phyloP scores from a whole-genome alignment of 2,113 vertebrate species.

The Indicator maculatus region DNA sequence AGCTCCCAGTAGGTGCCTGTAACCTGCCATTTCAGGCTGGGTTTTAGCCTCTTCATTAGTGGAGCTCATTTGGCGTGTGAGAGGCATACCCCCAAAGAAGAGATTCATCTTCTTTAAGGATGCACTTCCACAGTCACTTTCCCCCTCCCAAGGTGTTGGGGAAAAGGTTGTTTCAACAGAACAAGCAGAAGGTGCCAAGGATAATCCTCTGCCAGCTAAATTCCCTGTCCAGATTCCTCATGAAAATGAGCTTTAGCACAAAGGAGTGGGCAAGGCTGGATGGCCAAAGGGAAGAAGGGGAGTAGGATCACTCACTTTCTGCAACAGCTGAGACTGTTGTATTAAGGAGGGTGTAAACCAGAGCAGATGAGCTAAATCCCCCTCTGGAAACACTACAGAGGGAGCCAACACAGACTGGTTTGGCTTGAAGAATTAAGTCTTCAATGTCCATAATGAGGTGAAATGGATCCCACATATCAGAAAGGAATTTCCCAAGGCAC shows the following conservation, averaged over 20 bases:
- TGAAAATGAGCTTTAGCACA: background rate
- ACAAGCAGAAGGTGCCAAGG: background rate
- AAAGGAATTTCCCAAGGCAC: background rate
- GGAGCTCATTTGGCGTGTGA: background rate
- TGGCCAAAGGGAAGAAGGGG: background rate
- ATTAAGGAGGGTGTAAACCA: background rate
- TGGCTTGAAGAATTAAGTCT: slow-evolving; percentile 7
- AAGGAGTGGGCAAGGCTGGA: background rate
- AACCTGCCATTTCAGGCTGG: background rate
- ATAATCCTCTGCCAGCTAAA: background rate
- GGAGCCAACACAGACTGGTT: background rate
- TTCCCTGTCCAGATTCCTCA: background rate
- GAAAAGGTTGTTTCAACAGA: background rate
- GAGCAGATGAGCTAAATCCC: background rate
- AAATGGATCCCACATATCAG: background rate
- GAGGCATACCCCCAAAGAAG: background rate
- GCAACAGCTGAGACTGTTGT: background rate
- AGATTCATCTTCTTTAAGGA: background rate
- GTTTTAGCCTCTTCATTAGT: background rate
- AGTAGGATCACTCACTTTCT: background rate
- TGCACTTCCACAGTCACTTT: background rate
- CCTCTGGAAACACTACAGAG: background rate
- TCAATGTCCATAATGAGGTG: background rate
- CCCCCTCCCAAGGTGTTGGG: background rate
- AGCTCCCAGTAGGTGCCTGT: no score